Conservation (phyloP, 2,888 invertebrate genomes). For the Monopis laevigella region DNA sequence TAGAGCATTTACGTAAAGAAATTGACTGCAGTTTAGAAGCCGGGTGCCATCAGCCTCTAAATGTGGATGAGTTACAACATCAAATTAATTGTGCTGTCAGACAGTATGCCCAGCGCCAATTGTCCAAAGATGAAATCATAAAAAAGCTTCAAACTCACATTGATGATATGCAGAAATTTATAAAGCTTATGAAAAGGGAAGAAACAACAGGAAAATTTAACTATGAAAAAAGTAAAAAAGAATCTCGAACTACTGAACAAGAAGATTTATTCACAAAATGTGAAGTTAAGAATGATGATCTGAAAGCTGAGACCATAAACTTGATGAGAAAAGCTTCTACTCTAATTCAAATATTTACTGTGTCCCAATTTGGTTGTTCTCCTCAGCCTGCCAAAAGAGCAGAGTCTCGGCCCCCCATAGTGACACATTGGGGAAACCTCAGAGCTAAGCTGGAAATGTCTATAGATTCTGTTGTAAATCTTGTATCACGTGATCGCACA, state of each 20-base stretch:
- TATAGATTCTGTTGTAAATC: slow-evolving; percentile 74
- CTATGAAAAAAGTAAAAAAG: slow-evolving; percentile 30
- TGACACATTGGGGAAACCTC: slow-evolving; percentile 96
- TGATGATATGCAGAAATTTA: slow-evolving; percentile 95
- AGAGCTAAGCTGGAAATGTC: slow-evolving; percentile 93
- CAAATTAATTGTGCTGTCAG: slow-evolving; percentile 92
- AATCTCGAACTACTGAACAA: slow-evolving; percentile 37
- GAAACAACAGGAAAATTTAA: slow-evolving; percentile 60
- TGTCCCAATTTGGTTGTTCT: slow-evolving; percentile 93
- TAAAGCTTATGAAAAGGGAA: slow-evolving; percentile 91
- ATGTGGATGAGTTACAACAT: slow-evolving; percentile 83
- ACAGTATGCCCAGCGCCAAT: slow-evolving; percentile 91
- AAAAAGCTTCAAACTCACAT: slow-evolving; percentile 96
- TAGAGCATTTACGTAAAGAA: slow-evolving; percentile 86
- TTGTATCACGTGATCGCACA: slow-evolving; percentile 61
- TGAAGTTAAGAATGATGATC: slow-evolving; percentile 47
- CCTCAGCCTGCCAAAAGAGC: slow-evolving; percentile 76
- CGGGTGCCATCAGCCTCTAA: slow-evolving; percentile 74
- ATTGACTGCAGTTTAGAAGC: slow-evolving; percentile 89
- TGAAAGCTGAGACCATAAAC: slow-evolving; percentile 71
- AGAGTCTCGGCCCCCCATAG: slow-evolving; percentile 82
- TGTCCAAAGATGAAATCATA: slow-evolving; percentile 96
- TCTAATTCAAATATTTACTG: slow-evolving; percentile 90
- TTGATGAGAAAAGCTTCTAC: slow-evolving; percentile 89
- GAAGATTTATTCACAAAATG: slow-evolving; percentile 46